phyloP scores from a whole-genome alignment of 2,888 invertebrate species.

The Chymomyza fuscimana region DNA sequence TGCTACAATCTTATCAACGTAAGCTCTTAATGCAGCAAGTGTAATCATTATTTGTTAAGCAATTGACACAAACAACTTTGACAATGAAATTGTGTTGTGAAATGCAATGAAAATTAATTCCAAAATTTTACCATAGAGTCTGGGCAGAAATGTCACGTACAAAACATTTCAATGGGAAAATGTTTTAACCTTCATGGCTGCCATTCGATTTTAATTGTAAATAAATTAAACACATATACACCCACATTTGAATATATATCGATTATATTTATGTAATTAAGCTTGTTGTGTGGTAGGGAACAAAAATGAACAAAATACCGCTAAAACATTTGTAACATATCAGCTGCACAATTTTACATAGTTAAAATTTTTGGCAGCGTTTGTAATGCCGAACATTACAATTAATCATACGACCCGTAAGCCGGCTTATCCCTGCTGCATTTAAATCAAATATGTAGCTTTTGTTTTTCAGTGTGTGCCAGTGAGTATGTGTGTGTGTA shows the following conservation, averaged over 20 bases:
- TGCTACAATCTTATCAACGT: background rate
- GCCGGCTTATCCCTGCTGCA: constrained; percentile 59
- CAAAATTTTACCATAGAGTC: background rate
- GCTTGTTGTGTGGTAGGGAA: constrained; percentile 29
- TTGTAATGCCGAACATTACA: constrained; percentile 65
- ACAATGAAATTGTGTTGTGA: constrained; percentile 44
- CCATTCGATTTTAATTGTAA: constrained; percentile 25
- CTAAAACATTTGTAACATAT: constrained; percentile 31
- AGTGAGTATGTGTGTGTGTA: no score
- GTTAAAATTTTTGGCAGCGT: constrained; percentile 24
- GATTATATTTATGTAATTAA: constrained; percentile 5
- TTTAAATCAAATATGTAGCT: constrained; percentile 63
- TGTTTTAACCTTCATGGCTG: constrained; percentile 1
- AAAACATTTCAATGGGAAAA: background rate
- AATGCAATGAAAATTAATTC: constrained; percentile 14
- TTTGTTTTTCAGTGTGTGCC: background rate
- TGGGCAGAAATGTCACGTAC: background rate
- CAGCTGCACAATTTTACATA: constrained; percentile 10
- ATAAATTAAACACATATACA: constrained; percentile 7
- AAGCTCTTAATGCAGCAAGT: constrained; percentile 13
- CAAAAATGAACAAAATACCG: constrained; percentile 11
- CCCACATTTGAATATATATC: constrained; percentile 7
- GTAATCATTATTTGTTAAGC: constrained; percentile 48
- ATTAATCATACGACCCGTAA: constrained; percentile 69
- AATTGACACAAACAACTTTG: constrained; percentile 50